Evolutionary conservation across 2,113 vertebrate genomes (phyloP).

Genomic region (Fukomys damarensis): DNA sequence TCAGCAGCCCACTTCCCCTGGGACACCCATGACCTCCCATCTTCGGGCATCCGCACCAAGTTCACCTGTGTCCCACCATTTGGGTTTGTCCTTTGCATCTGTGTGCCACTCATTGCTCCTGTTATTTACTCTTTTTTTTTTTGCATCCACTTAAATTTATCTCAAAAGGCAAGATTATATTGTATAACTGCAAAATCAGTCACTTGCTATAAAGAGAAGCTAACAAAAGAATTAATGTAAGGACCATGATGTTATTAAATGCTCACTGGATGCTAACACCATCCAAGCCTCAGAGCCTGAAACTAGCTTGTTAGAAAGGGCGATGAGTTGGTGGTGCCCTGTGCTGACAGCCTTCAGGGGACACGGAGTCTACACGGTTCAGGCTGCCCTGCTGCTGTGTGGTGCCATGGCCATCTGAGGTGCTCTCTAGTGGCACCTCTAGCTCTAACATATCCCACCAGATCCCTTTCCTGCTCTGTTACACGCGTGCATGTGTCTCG

Average conservation of each 20-base stretch:
- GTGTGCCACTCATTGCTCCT: not conserved
- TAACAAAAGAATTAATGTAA: not conserved
- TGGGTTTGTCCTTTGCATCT: not conserved
- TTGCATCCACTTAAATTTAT: not conserved
- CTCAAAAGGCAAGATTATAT: not conserved
- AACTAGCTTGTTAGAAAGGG: not conserved
- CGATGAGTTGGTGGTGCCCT: not conserved
- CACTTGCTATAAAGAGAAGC: not conserved
- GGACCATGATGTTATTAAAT: not conserved
- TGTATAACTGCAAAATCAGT: not conserved
- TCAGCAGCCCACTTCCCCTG: not conserved
- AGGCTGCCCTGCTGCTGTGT: not conserved
- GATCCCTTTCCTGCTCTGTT: not conserved
- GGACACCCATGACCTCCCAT: not conserved
- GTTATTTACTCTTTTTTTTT: not conserved
- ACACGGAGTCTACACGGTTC: not conserved
- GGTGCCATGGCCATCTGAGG: not conserved
- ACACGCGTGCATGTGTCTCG: fast-evolving
- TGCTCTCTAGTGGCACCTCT: not conserved
- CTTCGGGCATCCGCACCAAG: not conserved
- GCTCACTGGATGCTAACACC: not conserved
- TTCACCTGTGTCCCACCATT: not conserved
- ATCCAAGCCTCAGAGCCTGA: not conserved
- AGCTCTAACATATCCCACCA: not conserved
- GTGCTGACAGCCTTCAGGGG: not conserved